These are phyloP conservation scores for Cyprinodon brontotheroides DNA, from an alignment of 2,113 vertebrate species.

Conservation along the genomic window DNA sequence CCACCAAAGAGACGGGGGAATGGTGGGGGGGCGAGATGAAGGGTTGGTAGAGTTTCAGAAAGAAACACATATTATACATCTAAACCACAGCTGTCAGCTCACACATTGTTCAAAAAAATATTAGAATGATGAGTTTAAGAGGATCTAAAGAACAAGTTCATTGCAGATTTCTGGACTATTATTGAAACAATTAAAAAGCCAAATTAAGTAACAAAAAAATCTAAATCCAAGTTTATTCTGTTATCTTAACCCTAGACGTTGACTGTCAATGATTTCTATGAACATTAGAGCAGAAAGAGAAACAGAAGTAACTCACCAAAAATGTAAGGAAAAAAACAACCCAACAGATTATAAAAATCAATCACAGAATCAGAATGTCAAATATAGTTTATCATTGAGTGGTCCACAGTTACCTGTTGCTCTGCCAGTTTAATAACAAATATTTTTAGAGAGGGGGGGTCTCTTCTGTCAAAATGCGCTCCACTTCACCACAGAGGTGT, in stretches of 20 bases:
- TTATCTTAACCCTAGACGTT: slow-evolving; percentile 12
- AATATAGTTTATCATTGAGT: slow-evolving; percentile 72
- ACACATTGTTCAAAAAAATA: neutral
- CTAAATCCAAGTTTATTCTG: slow-evolving; percentile 7
- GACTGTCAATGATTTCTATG: slow-evolving; percentile 31
- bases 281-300: neutral
- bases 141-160: slow-evolving; percentile 1
- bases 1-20: slow-evolving; percentile 48
- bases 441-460: slow-evolving; percentile 78
- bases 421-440: slow-evolving; percentile 83
- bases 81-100: slow-evolving; percentile 2
- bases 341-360: slow-evolving; percentile 60
- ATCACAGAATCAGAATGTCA: slow-evolving; percentile 61
- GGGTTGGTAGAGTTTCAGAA: slow-evolving; percentile 56
- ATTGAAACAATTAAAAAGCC: slow-evolving; percentile 10
- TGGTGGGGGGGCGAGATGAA: slow-evolving; percentile 54
- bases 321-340: slow-evolving; percentile 45
- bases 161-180: neutral
- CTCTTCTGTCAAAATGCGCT: slow-evolving; percentile 79
- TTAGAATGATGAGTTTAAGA: neutral
- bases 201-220: slow-evolving; percentile 12
- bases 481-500: slow-evolving; percentile 78
- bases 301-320: slow-evolving; percentile 16
- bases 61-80: slow-evolving; percentile 29
- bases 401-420: slow-evolving; percentile 84